Percentiles rank a stretch among this genome's conserved stretches.
Conservation (phyloP, 2,888 invertebrate genomes). For the Drosophila subsilvestris region DNA sequence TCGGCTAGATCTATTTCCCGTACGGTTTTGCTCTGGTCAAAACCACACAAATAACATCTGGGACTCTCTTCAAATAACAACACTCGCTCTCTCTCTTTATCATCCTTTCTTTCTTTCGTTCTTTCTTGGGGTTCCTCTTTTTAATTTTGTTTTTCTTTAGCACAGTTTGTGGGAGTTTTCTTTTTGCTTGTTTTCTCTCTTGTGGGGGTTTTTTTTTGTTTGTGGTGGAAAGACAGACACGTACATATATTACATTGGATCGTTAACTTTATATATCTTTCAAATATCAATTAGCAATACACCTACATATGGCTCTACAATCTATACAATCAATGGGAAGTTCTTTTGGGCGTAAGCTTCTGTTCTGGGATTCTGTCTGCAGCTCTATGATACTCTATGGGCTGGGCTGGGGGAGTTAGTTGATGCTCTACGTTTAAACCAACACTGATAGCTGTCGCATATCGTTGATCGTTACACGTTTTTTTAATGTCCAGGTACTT, state of each 20-base stretch:
- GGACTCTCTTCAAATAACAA: conserved; percentile 38
- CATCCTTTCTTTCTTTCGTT: conserved; percentile 32
- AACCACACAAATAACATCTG: conserved; percentile 82
- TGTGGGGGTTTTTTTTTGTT: conserved; percentile 4
- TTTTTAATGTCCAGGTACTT: conserved; percentile 72
- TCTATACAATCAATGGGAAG: conserved; percentile 24
- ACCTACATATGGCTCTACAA: conserved; percentile 22
- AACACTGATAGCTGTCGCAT: conserved; percentile 47
- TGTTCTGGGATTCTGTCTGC: conserved; percentile 35
- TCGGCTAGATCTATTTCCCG: conserved; percentile 69
- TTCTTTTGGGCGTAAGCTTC: background rate
- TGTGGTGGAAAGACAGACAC: conserved; percentile 38
- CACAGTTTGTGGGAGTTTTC: conserved; percentile 74
- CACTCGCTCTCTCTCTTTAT: conserved; percentile 31
- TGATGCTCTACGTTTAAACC: conserved; percentile 8
- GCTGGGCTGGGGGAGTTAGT: background rate
- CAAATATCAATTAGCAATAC: conserved; percentile 40
- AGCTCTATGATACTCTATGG: conserved; percentile 29
- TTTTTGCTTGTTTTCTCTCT: conserved; percentile 32
- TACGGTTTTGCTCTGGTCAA: conserved; percentile 84
- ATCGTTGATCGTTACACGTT: conserved; percentile 51
- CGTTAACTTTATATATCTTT: conserved; percentile 38
- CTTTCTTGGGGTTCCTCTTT: conserved; percentile 44
- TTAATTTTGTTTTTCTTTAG: conserved; percentile 54
- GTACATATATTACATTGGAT: conserved; percentile 33